phyloP scores from a whole-genome alignment of 2,113 vertebrate genomes.

The Crotalus helleri region DNA sequence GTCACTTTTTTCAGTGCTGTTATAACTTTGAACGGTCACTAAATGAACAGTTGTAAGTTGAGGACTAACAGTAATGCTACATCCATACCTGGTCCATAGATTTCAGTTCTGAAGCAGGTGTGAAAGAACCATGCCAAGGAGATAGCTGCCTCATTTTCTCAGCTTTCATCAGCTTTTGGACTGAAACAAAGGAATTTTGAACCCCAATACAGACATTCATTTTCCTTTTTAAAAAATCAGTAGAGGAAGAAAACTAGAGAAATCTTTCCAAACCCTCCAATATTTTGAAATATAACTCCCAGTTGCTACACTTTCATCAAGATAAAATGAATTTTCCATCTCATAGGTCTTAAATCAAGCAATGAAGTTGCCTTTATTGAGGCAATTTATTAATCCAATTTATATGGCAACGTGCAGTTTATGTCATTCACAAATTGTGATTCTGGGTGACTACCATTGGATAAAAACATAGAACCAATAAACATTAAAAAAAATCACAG shows the following conservation, averaged over 20 bases:
- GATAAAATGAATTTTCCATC: neutral
- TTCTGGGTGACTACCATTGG: neutral
- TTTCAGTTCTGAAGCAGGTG: neutral
- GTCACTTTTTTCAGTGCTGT: neutral
- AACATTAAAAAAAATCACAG: neutral
- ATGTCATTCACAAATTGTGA: neutral
- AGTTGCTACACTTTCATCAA: neutral
- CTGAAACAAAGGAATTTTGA: neutral
- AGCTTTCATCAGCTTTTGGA: neutral
- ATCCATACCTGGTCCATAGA: neutral
- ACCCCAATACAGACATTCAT: neutral
- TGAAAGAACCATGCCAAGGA: neutral
- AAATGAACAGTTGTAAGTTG: neutral
- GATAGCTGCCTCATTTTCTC: neutral
- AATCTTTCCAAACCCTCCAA: neutral
- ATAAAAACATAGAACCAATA: neutral
- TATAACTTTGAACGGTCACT: neutral
- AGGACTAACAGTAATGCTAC: neutral
- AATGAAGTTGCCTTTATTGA: neutral
- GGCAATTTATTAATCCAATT: neutral
- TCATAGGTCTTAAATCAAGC: neutral
- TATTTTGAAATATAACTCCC: neutral
- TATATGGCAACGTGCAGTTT: neutral
- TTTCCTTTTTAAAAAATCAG: neutral
- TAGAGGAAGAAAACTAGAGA: neutral